Evolutionary conservation across 1,140 invertebrate species (phyloP).

Genomic region (Calosoma granatense): DNA sequence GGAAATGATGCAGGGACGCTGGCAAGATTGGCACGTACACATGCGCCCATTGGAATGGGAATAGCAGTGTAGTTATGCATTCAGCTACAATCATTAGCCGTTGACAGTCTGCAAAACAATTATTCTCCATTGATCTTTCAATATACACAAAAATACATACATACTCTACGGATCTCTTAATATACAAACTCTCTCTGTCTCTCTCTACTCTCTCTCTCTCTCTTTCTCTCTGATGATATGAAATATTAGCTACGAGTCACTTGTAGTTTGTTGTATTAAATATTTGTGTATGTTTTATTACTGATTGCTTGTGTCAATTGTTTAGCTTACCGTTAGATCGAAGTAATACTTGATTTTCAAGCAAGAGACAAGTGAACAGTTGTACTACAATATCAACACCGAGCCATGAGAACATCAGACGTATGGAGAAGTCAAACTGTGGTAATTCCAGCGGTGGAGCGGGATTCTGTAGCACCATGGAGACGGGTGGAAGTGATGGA

Average conservation of each 20-base stretch:
- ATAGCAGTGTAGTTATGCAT: conserved; percentile 77
- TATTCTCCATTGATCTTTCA: conserved; percentile 6
- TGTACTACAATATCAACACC: conserved; percentile 86
- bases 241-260: too few relatives aligned
- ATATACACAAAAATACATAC: too few relatives aligned
- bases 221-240: too few relatives aligned
- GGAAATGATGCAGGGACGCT: conserved; percentile 87
- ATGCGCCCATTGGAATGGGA: conserved; percentile 96
- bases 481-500: conserved; percentile 57
- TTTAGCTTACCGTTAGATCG: conserved; percentile 83
- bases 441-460: conserved; percentile 71
- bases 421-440: conserved; percentile 85
- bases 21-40: conserved; percentile 98
- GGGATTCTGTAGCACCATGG: conserved; percentile 61
- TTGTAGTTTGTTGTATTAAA: too few relatives aligned
- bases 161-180: too few relatives aligned
- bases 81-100: conserved; percentile 95
- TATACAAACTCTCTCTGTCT: too few relatives aligned
- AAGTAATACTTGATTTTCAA: conserved; percentile 95
- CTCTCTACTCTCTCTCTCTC: too few relatives aligned
- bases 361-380: conserved; percentile 87
- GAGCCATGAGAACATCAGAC: conserved; percentile 76
- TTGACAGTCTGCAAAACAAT: conserved; percentile 67
- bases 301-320: too few relatives aligned
- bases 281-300: too few relatives aligned